Evolutionary conservation across 2,113 vertebrate genomes (phyloP).

Genomic region (Cyanoliseus patagonus): DNA sequence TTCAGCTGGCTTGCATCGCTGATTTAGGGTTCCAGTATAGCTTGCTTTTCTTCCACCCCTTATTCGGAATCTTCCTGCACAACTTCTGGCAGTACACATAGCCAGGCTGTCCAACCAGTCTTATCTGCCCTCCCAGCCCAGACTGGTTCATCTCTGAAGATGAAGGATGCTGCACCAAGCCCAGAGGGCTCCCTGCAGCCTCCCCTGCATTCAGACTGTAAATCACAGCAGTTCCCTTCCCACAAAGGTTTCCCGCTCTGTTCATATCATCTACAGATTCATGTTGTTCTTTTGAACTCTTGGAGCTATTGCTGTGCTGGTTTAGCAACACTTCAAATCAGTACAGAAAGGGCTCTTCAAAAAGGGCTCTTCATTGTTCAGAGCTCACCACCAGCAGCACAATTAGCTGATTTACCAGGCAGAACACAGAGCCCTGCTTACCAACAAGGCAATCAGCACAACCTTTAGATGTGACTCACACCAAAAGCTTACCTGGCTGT

Average conservation of each 20-base stretch:
- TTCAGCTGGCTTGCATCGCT: accelerated
- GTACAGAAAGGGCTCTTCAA: background rate
- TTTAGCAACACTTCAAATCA: background rate
- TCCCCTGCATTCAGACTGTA: background rate
- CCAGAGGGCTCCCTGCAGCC: background rate
- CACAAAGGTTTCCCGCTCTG: background rate
- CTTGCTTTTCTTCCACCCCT: background rate
- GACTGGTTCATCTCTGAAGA: background rate
- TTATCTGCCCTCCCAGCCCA: background rate
- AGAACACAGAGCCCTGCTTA: background rate
- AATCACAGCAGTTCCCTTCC: background rate
- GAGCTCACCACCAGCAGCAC: background rate
- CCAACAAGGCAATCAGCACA: background rate
- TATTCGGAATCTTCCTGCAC: background rate
- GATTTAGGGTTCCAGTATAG: background rate
- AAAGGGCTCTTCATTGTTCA: background rate
- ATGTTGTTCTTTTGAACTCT: background rate
- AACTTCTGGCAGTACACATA: background rate
- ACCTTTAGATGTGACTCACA: background rate
- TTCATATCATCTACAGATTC: background rate
- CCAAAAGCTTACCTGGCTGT: conserved; percentile 87
- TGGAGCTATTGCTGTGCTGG: background rate
- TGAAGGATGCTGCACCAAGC: background rate
- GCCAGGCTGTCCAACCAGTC: background rate
- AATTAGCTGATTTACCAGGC: background rate